These are phyloP conservation scores for Siderastrea radians DNA, from an alignment of 92 coral and sea anemone species.

Conservation along the genomic window DNA sequence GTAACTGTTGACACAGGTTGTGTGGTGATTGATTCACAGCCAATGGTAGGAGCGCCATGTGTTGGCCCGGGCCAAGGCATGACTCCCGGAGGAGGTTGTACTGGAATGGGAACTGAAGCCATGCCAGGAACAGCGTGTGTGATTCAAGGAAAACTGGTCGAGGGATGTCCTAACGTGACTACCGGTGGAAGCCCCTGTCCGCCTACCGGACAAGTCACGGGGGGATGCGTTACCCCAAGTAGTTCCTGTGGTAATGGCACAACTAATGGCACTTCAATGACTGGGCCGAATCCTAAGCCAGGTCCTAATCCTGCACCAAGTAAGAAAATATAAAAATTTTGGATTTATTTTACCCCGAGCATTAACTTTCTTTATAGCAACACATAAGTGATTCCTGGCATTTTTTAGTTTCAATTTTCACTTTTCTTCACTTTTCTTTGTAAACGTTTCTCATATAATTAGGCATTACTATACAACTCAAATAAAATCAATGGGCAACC, in stretches of 20 bases:
- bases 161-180: constrained; percentile 34
- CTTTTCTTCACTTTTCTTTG: too few species aligned
- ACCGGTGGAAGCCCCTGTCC: constrained; percentile 14
- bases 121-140: constrained; percentile 33
- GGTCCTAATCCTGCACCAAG: not conserved
- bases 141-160: constrained; percentile 40
- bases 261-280: not conserved
- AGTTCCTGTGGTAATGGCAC: not conserved
- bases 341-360: not conserved
- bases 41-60: constrained; percentile 17
- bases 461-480: too few species aligned
- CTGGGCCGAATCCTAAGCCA: not conserved
- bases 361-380: not conserved
- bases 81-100: constrained; percentile 10
- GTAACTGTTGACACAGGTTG: constrained; percentile 31
- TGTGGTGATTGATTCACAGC: constrained; percentile 10
- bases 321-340: not conserved
- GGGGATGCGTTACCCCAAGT: not conserved
- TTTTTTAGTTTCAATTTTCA: too few species aligned
- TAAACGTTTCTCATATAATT: too few species aligned
- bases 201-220: not conserved
- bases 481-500: too few species aligned
- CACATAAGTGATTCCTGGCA: too few species aligned
- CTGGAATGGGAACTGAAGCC: constrained; percentile 18
- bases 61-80: constrained; percentile 5